Percentiles rank a stretch among this genome's conserved stretches.
Evolutionary conservation across 1,140 invertebrate genomes (phyloP).

Genomic region (Drosophila trapezifrons): DNA sequence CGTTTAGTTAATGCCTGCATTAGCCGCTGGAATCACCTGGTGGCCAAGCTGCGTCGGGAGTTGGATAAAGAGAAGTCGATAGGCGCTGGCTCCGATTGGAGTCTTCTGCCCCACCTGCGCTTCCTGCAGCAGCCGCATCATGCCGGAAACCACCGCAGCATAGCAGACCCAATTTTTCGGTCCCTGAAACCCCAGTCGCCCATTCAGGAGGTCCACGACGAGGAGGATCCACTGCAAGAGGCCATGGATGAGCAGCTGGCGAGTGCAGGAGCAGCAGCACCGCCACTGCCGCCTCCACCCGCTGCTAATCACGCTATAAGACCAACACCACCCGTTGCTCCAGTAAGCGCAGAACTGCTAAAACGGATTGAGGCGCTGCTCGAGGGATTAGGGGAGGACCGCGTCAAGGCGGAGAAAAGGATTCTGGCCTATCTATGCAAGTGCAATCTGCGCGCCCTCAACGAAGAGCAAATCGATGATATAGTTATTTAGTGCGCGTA

Average conservation of each 20-base stretch:
- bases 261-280: not conserved
- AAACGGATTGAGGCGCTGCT: conserved; percentile 72
- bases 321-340: not conserved
- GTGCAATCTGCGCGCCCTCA: conserved; percentile 66
- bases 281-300: not conserved
- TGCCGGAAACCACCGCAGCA: conserved; percentile 13
- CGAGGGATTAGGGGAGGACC: conserved; percentile 63
- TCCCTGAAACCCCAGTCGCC: conserved; percentile 37
- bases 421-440: conserved; percentile 74
- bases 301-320: conserved; percentile 1
- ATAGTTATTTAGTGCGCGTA: conserved; percentile 59
- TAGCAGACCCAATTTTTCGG: conserved; percentile 8
- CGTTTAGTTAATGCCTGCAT: conserved; percentile 55
- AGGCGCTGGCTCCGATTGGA: conserved; percentile 60
- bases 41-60: conserved; percentile 53
- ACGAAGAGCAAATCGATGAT: conserved; percentile 74
- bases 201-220: conserved; percentile 59
- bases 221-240: conserved; percentile 73
- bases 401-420: conserved; percentile 68
- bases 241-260: conserved; percentile 79
- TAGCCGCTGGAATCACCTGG: conserved; percentile 65
- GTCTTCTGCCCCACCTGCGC: conserved; percentile 53
- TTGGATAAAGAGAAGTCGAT: conserved; percentile 42
- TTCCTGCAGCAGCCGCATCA: conserved; percentile 55
- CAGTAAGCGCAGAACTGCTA: conserved; percentile 33